Evolutionary conservation across 2,888 invertebrate species (phyloP).

Genomic region (Acholoe squamosa): DNA sequence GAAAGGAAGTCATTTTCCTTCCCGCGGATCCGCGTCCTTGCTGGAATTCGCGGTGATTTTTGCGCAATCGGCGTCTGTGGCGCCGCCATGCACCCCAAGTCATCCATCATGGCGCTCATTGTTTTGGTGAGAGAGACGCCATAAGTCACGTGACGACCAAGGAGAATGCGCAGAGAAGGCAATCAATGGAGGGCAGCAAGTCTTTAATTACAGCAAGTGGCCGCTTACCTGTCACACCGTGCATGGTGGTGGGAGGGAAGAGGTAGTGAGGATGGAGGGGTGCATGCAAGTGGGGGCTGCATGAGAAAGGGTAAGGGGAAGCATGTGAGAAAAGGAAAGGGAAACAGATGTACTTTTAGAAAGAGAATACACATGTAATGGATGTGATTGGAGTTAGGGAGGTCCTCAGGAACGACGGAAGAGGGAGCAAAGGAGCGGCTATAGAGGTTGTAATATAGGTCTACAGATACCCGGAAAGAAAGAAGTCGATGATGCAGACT

Average conservation of each 20-base stretch:
- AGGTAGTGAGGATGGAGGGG: neutral
- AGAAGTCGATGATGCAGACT: no score
- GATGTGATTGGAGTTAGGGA: neutral
- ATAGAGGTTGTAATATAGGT: no score
- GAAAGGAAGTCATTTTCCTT: constrained; percentile 62
- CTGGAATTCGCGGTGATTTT: constrained; percentile 54
- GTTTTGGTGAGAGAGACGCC: constrained; percentile 38
- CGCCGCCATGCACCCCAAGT: neutral
- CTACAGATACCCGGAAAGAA: no score
- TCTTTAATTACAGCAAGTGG: constrained; percentile 59
- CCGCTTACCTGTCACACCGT: constrained; percentile 52
- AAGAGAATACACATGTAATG: neutral
- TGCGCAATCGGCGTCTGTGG: neutral
- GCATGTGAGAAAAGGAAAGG: neutral
- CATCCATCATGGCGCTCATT: constrained; percentile 55
- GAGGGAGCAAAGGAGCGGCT: no score
- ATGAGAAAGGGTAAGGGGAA: neutral
- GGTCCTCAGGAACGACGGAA: no score
- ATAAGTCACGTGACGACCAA: constrained; percentile 33
- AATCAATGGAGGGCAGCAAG: constrained; percentile 43
- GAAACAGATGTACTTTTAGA: neutral
- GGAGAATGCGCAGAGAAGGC: constrained; percentile 6
- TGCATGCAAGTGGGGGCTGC: neutral
- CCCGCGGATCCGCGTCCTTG: constrained; percentile 55
- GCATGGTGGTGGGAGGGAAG: neutral